Evolutionary conservation across 2,888 invertebrate genomes (phyloP), one percentile per base, ranked within the genome.

Genomic region (Abscondita cerata): DNA sequence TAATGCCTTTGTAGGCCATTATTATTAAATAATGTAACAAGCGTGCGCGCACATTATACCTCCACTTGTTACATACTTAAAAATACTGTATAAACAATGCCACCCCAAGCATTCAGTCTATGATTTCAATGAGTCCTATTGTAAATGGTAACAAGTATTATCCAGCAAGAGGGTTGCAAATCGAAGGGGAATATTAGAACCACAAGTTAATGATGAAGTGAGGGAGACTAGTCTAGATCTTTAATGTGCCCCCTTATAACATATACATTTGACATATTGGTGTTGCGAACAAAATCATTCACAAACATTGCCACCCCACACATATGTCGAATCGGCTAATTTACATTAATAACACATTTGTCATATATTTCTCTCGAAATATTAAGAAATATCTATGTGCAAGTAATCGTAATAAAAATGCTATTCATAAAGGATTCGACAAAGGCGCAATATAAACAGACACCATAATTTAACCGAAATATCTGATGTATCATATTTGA

Each of bases 181-280:
- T 63, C 44, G 63, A 59, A 63, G 55, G 63, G 63, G 63, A 59
- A 54, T 50, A 40, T 54, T 55, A 25, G 25, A 55, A 58, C 58
- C 58, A 41, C 54, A 51, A 52, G 48, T 40, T 56, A 52, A 36
- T 47, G 36, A 59, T 52, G 36, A 46, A 34, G 31, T 20, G 12
- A 52, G 53, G 46, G 59, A 34, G 59, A 44, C 19, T 18, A 18
- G 44, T 44, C 44, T 44, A 3, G 18, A 18, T 54, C 33, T 33
- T 44, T 44, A 44, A 18, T 18, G 16, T 19, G 18, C 44, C 44
- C 44, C 19, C n/a, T 44, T 44, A 18, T 18, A 18, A 18, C 18
- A 44, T 18, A 18, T 19, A 44, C 18, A 18, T 44, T 18, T 44
- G 44, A 44, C 44, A 44, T 44, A 44, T 44, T 44, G 44, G 18